Conservation (phyloP, 2,113 vertebrate species). For the Rallus limicola region DNA sequence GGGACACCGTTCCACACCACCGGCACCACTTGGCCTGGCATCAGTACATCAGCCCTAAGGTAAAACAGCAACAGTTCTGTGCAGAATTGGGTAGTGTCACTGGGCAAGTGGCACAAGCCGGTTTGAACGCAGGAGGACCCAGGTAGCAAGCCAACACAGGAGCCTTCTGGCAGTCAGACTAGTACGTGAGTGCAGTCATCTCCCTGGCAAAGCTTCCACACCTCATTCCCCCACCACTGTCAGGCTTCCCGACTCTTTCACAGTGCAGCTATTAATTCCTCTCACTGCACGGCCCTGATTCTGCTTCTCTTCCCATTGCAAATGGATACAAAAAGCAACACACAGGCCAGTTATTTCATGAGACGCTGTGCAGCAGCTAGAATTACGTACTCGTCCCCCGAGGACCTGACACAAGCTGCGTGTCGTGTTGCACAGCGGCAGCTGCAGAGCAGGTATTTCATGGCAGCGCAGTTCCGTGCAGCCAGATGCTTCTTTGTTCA, state of each 20-base stretch:
- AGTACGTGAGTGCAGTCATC: background rate
- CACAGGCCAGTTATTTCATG: background rate
- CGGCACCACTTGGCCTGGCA: background rate
- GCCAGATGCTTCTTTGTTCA: background rate
- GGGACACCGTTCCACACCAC: background rate
- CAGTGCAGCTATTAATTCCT: background rate
- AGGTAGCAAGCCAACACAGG: conserved; percentile 13
- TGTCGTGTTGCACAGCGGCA: background rate
- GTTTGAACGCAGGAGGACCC: background rate
- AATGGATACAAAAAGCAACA: background rate
- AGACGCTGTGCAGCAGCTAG: background rate
- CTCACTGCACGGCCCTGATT: background rate
- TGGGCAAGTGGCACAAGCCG: background rate
- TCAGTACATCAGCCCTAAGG: background rate
- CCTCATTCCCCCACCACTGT: background rate
- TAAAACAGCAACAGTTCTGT: background rate
- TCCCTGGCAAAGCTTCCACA: background rate
- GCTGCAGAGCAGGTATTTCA: conserved; percentile 17
- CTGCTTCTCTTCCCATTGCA: background rate
- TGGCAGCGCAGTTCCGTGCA: background rate
- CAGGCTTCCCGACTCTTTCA: background rate
- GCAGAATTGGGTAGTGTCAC: background rate
- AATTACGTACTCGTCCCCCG: background rate
- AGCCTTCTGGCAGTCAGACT: conserved; percentile 13
- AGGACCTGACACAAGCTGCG: background rate